Evolutionary conservation across 2,888 invertebrate genomes (phyloP).

Genomic region (Odontocerum albicorne): DNA sequence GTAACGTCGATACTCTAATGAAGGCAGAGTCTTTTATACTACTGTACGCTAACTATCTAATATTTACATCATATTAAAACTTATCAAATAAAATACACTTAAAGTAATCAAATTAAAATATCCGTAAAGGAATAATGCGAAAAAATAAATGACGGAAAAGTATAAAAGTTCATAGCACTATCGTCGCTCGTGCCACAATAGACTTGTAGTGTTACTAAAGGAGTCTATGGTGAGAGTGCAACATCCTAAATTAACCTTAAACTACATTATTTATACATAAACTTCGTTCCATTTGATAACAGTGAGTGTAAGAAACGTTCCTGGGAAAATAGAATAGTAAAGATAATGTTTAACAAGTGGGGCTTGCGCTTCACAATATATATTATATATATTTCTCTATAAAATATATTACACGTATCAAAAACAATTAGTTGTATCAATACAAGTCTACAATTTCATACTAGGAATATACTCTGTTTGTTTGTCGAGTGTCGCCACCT

Average conservation of each 20-base stretch:
- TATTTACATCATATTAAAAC: constrained; percentile 35
- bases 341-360: constrained; percentile 31
- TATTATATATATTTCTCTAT: constrained; percentile 34
- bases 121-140: constrained; percentile 3
- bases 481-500: no score
- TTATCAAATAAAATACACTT: constrained; percentile 27
- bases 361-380: constrained; percentile 27
- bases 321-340: constrained; percentile 35
- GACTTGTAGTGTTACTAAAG: no score
- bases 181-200: constrained; percentile 4
- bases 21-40: constrained; percentile 36
- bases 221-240: no score
- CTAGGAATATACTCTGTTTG: constrained; percentile 31
- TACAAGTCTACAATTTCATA: constrained; percentile 31
- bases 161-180: constrained; percentile 6
- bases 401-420: constrained; percentile 37
- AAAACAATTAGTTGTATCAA: constrained; percentile 31
- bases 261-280: constrained; percentile 10
- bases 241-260: no score
- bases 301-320: constrained; percentile 33
- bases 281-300: constrained; percentile 30
- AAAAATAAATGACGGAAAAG: constrained; percentile 1
- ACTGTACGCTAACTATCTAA: constrained; percentile 33
- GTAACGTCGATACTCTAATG: constrained; percentile 34
- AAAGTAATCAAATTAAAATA: constrained; percentile 26